Percentiles rank a stretch among this genome's conserved stretches.
Evolutionary conservation across 2,888 invertebrate genomes (phyloP).

Genomic region (Strigamia transsilvanica): DNA sequence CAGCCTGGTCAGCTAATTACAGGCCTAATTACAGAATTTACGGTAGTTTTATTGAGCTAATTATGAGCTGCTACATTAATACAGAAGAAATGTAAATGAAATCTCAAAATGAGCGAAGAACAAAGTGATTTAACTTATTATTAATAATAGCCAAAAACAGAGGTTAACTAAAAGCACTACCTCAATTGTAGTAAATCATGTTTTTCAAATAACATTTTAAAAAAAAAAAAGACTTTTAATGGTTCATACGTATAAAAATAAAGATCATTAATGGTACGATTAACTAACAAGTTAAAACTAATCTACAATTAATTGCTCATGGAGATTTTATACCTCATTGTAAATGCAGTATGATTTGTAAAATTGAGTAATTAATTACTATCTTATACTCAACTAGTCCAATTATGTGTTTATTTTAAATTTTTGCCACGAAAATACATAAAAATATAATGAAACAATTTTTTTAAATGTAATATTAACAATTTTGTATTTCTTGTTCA

Average conservation of each 20-base stretch:
- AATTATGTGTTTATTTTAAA: conserved; percentile 25
- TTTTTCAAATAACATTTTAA: background rate
- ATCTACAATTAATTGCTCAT: conserved; percentile 32
- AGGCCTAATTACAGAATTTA: no score
- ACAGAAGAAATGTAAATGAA: background rate
- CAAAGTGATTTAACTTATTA: background rate
- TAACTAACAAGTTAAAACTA: conserved; percentile 1
- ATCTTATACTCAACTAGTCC: conserved; percentile 47
- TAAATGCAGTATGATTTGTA: background rate
- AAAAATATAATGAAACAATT: background rate
- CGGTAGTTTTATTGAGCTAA: no score
- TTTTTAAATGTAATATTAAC: background rate
- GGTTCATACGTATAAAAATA: background rate
- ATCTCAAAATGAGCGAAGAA: background rate
- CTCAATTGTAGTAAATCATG: conserved; percentile 6
- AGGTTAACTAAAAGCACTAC: conserved; percentile 11
- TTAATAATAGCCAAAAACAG: conserved; percentile 10
- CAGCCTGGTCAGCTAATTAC: no score
- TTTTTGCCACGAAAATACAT: background rate
- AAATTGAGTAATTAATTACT: conserved; percentile 32
- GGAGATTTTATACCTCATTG: background rate
- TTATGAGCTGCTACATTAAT: no score
- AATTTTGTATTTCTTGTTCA: background rate
- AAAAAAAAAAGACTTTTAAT: background rate
- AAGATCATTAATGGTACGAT: background rate